Evolutionary conservation across 2,113 vertebrate species (phyloP), one percentile per base, ranked within the genome.

Genomic region (Halichoerus grypus): DNA sequence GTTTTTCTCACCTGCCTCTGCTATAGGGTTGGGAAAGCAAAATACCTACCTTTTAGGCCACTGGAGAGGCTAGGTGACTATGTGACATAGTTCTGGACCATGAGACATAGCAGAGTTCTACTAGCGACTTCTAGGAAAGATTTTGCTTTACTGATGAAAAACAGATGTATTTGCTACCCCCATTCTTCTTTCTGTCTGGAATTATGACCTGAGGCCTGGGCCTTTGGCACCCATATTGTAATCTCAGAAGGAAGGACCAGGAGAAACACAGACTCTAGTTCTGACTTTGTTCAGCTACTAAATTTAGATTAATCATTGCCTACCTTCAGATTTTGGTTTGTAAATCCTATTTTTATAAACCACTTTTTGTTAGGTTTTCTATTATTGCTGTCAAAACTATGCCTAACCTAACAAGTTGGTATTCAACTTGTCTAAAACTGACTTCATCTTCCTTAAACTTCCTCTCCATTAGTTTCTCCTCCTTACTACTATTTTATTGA

Each of bases 261-360:
- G 74, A 65, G 87, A 88, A 92, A 79, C 71, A 94, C 12, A 74
- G 39, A 65, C n/a, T 24, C 33, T 4, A 7, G 33, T 36, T 85
- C 39, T 94, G 80, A 79, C 8, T 86, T 88, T 79, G 91, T 19
- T 65, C 18, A 42, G 76, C 39, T 84, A 19, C 19, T 83, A 69
- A 90, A 65, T 21, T 51, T 55, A 63, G n/a, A 36, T 84, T 26
- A 72, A 3, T 80, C 67, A 22, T 88, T 89, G 9, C 7, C 22
- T 77, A 51, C 76, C 57, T 71, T 90, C 59, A 94, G 31, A 36
- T 63, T 69, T 95, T 39, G 88, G 15, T 59, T 96, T 89, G 8
- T 46, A 77, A 77, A 61, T 55, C 4, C 8, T 19, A 7, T 33
- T 67, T 93, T 51, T 76, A 36, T 51, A 88, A 85, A 88, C 19